A percentile compares a stretch with the other conserved stretches of the same genome.
Conservation (phyloP, 2,888 invertebrate genomes). For the Mythimna impura region DNA sequence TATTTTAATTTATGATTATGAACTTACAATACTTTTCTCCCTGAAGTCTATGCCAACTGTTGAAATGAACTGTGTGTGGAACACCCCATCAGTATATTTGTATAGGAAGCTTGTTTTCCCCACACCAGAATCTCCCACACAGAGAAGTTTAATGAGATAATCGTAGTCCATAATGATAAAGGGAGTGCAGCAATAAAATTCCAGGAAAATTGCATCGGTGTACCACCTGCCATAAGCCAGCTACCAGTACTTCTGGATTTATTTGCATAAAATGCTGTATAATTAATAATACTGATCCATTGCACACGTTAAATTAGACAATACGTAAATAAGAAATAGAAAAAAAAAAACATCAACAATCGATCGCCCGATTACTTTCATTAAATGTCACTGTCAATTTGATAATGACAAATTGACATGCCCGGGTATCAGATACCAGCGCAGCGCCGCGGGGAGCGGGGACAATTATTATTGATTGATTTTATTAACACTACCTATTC, state of each 20-base stretch:
- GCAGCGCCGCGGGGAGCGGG: neutral
- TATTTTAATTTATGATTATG: slow-evolving; percentile 4
- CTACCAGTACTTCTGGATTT: neutral
- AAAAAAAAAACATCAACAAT: slow-evolving; percentile 56
- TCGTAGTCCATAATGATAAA: slow-evolving; percentile 94
- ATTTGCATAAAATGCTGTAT: slow-evolving; percentile 5
- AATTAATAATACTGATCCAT: slow-evolving; percentile 28
- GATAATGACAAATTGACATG: slow-evolving; percentile 6
- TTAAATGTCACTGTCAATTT: slow-evolving; percentile 43
- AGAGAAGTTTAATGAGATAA: slow-evolving; percentile 97
- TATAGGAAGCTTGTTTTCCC: slow-evolving; percentile 99
- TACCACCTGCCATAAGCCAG: slow-evolving; percentile 7
- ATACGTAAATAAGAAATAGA: slow-evolving; percentile 5
- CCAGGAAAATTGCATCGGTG: slow-evolving; percentile 43
- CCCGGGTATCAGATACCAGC: neutral
- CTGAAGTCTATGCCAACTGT: slow-evolving; percentile 99
- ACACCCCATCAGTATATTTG: slow-evolving; percentile 98
- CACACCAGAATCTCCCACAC: slow-evolving; percentile 99
- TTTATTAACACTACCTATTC: neutral
- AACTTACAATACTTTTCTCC: slow-evolving; percentile 97
- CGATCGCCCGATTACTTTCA: slow-evolving; percentile 57
- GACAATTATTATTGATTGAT: slow-evolving; percentile 5
- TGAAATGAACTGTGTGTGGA: slow-evolving; percentile 97
- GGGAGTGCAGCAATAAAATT: slow-evolving; percentile 20
- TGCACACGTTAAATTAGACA: neutral